Evolutionary conservation across 2,797 vertebrate genomes (phyloP), one percentile per base, ranked within the genome.

Genomic region (Acrossocheilus wenchowensis): DNA sequence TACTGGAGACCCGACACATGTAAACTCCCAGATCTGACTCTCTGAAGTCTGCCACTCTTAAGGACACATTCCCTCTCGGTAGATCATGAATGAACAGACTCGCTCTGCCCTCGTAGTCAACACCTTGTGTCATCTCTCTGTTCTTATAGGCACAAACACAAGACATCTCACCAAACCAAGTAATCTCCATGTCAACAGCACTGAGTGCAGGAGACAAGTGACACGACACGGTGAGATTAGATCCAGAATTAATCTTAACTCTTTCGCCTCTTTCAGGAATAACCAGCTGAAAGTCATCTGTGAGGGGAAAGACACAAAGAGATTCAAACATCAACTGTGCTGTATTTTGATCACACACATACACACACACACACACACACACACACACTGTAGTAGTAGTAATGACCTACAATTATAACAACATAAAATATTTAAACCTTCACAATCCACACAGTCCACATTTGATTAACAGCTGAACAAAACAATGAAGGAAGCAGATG

Each of bases 21-120:
- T 86, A 88, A 64, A 64, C 78, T 45, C 78, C 78, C 39, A 79
- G 78, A 45, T 79, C 78, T 10, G 78, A 43, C n/a, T 79, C n/a
- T 19, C 17, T 54, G 30, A 15, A 87, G 71, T 72, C 2, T 12
- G 5, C 84, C 81, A 73, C 52, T 75, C 79, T 74, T 64, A 89
- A 77, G n/a, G 88, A 89, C 6, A 89, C 83, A 39, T 89, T 89
- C 54, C 88, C 88, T 82, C n/a, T 89, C 14, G 19, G 36, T 36
- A 88, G 62, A 30, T 74, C 84, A 30, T 66, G 19, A 30, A 45
- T 43, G 74, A 88, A 66, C 36, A 89, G 78, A 36, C 72, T 86
- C 64, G 87, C 87, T 86, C 81, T 86, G 71, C 64, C 64, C 81
- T 86, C 72, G 60, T 73, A 89, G 36, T 73, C 84, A 23, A 11